A percentile compares a stretch with the other conserved stretches of the same genome.
Evolutionary conservation across 2,113 vertebrate genomes (phyloP).

Genomic region (Austrofundulus limnaeus): DNA sequence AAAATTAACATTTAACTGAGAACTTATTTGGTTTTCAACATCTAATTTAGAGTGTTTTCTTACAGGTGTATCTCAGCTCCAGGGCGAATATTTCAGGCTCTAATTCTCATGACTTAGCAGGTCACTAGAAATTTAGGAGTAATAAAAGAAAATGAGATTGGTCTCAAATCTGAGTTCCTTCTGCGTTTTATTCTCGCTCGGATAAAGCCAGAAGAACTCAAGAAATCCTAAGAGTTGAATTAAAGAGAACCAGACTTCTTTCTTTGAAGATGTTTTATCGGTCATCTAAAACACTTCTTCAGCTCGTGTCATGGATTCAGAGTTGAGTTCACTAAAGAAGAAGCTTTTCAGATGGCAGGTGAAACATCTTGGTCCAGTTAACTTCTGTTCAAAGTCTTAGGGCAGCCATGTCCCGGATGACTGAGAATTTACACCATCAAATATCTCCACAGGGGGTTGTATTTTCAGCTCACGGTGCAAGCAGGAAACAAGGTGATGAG

Average conservation of each 20-base stretch:
- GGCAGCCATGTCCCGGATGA: background rate
- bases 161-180: slow-evolving; percentile 6
- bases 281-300: no score
- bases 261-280: background rate
- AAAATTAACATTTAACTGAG: no score
- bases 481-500: slow-evolving; percentile 35
- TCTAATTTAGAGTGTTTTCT: no score
- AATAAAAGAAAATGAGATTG: background rate
- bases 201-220: slow-evolving; percentile 5
- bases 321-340: background rate
- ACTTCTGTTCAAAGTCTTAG: background rate
- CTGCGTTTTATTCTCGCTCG: slow-evolving; percentile 20
- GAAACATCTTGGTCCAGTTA: background rate
- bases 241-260: background rate
- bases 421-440: background rate
- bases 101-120: background rate
- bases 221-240: slow-evolving; percentile 5
- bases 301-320: no score
- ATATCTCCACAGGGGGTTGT: background rate
- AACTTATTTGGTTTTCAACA: no score
- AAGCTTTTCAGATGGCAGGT: background rate
- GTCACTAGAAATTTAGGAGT: background rate
- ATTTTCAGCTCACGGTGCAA: slow-evolving; percentile 38
- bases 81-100: background rate
- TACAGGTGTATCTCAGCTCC: no score